phyloP scores from a whole-genome alignment of 1,140 invertebrate genomes.

The Diorhabda carinulata region DNA sequence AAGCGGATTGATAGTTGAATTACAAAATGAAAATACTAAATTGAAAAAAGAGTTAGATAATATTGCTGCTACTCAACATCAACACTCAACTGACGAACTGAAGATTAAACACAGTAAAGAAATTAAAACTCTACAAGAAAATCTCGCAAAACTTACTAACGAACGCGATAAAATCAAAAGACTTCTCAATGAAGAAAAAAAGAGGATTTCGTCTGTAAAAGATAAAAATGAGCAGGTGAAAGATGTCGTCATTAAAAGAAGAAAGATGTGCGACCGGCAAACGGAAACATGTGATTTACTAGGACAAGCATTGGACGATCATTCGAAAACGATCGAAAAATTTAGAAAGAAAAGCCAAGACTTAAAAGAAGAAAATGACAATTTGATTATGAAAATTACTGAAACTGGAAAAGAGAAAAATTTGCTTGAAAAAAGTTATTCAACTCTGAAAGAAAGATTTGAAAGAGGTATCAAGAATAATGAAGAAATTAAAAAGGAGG shows the following conservation, averaged over 20 bases:
- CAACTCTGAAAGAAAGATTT: too few relatives aligned
- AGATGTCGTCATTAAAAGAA: constrained; percentile 22
- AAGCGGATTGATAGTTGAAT: neutral
- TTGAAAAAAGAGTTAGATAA: constrained; percentile 17
- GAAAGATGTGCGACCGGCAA: constrained; percentile 22
- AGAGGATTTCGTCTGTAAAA: constrained; percentile 27
- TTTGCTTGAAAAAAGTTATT: too few relatives aligned
- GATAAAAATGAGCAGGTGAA: constrained; percentile 27
- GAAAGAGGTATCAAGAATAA: too few relatives aligned
- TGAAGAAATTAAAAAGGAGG: too few relatives aligned
- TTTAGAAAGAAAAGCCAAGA: constrained; percentile 16
- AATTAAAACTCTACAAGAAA: constrained; percentile 26
- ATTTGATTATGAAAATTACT: too few relatives aligned
- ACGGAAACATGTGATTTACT: constrained; percentile 19
- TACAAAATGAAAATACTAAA: constrained; percentile 18
- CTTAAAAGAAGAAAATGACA: neutral
- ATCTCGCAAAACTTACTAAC: constrained; percentile 15
- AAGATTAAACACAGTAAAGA: constrained; percentile 29
- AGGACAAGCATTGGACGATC: constrained; percentile 19
- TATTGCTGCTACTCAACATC: constrained; percentile 8
- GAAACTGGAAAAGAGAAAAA: too few relatives aligned
- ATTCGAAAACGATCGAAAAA: constrained; percentile 14
- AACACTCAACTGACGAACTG: constrained; percentile 28
- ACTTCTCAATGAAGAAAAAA: constrained; percentile 24
- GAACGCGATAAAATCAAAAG: constrained; percentile 22